Conservation (phyloP, 2,113 vertebrate genomes). For the Tragelaphus imberbis region DNA sequence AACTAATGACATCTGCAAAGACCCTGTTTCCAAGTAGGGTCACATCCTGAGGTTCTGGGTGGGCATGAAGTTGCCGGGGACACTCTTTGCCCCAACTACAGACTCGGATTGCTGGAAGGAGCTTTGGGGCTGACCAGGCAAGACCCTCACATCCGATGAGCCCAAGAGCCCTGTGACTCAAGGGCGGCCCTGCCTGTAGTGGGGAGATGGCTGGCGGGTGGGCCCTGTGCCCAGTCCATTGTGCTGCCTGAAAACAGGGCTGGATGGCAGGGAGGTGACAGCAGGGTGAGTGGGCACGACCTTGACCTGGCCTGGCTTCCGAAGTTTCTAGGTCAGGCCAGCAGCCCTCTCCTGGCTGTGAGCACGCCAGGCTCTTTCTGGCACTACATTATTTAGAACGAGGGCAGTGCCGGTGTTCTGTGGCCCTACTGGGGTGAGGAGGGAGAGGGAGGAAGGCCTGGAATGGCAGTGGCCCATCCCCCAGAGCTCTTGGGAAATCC, state of each 20-base stretch:
- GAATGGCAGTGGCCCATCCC: fast-evolving
- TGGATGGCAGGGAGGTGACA: fast-evolving
- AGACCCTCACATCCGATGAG: neutral
- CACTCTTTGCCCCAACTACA: fast-evolving
- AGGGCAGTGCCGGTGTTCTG: neutral
- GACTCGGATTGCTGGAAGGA: neutral
- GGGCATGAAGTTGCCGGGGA: neutral
- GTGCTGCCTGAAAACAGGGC: neutral
- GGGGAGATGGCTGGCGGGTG: neutral
- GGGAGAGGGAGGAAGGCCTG: neutral
- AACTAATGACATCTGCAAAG: neutral
- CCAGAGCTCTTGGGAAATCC: neutral
- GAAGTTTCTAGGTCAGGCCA: neutral
- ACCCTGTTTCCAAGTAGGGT: neutral
- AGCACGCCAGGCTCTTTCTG: neutral
- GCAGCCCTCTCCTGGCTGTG: neutral
- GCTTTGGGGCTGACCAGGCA: neutral
- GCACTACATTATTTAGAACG: neutral
- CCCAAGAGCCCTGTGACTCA: neutral
- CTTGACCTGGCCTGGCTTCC: neutral
- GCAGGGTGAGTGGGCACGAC: neutral
- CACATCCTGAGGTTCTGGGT: neutral
- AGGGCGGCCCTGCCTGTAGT: fast-evolving
- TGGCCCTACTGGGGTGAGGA: neutral
- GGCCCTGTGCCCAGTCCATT: fast-evolving